Conservation (phyloP, 2,888 invertebrate species). For the Meganola albula region DNA sequence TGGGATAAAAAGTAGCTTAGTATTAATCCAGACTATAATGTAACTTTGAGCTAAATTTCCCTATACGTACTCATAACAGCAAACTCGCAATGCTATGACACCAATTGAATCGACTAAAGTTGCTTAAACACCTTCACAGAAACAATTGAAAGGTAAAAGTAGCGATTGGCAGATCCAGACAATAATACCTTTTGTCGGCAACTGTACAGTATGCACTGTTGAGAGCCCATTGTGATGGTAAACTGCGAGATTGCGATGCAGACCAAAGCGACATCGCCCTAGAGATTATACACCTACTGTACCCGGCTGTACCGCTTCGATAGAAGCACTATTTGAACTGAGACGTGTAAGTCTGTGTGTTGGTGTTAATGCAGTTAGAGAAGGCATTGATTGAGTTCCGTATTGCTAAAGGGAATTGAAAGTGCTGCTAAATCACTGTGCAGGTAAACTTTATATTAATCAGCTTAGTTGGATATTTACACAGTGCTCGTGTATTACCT, state of each 20-base stretch:
- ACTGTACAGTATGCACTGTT: constrained; percentile 29
- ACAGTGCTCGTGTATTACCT: too few relatives aligned
- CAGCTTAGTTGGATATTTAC: too few relatives aligned
- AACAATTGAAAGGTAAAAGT: constrained; percentile 26
- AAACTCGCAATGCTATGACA: too few relatives aligned
- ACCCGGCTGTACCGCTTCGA: constrained; percentile 21
- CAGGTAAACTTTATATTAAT: too few relatives aligned
- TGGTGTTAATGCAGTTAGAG: constrained; percentile 13
- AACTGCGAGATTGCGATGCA: constrained; percentile 32
- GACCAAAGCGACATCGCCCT: constrained; percentile 27
- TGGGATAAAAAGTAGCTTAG: too few relatives aligned
- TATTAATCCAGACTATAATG: too few relatives aligned
- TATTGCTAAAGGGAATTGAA: background rate
- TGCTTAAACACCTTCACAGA: too few relatives aligned
- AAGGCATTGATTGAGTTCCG: background rate
- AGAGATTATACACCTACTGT: constrained; percentile 30
- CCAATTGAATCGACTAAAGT: too few relatives aligned
- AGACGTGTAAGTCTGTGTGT: constrained; percentile 9
- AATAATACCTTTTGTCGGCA: constrained; percentile 34
- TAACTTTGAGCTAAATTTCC: too few relatives aligned
- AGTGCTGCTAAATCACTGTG: too few relatives aligned
- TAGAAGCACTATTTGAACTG: constrained; percentile 6
- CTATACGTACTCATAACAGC: too few relatives aligned
- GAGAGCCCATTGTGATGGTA: constrained; percentile 35
- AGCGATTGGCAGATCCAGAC: constrained; percentile 26